These are phyloP conservation scores for Mesodorylaimus sp. DNA, from an alignment of 2,888 invertebrate species.

Conservation along the genomic window DNA sequence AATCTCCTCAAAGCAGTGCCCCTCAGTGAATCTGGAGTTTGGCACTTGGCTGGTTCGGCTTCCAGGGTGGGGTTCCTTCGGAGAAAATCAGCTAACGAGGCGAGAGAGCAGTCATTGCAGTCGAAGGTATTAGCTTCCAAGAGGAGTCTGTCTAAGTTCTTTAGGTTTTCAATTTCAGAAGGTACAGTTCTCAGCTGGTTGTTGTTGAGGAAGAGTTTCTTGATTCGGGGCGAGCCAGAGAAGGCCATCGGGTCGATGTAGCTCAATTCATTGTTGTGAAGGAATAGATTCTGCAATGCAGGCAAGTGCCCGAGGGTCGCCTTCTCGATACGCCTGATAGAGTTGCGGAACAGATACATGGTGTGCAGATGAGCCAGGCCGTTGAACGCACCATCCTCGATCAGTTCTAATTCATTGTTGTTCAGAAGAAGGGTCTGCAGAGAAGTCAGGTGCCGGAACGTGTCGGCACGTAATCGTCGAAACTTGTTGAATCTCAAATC, in stretches of 20 bases:
- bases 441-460: not conserved
- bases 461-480: not conserved
- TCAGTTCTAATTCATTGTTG: not conserved
- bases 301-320: not conserved
- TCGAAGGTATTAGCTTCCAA: not conserved
- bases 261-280: not conserved
- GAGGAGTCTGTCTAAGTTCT: not conserved
- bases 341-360: not conserved
- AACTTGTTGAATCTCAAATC: not conserved
- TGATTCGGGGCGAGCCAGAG: not conserved
- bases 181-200: not conserved
- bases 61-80: not conserved
- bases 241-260: not conserved
- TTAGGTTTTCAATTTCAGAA: not conserved
- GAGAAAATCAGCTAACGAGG: not conserved
- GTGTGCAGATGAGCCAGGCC: not conserved
- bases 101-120: not conserved
- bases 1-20: not conserved
- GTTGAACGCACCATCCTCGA: not conserved
- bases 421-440: not conserved
- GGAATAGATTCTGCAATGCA: not conserved
- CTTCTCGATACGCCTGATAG: not conserved
- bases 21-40: not conserved
- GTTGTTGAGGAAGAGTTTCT: not conserved
- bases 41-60: not conserved